Evolutionary conservation across 2,888 invertebrate genomes (phyloP), one percentile per base, ranked within the genome.

Genomic region (Drosophila setosimentum): DNA sequence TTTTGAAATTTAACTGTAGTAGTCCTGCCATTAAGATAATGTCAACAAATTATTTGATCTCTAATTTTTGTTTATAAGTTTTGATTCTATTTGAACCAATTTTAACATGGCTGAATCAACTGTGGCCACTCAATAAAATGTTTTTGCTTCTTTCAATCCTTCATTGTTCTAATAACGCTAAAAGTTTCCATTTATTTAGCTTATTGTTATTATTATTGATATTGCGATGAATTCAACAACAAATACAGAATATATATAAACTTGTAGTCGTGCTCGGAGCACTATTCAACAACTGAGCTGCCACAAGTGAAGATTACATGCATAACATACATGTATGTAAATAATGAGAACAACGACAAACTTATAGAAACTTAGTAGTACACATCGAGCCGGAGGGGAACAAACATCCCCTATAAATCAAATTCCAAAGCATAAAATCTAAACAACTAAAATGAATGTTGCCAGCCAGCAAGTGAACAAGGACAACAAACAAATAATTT

Each of bases 401-500:
- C 51, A 48, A 66, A 42, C 74, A 78, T 68, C 68, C 68, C 55
- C 72, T 71, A 82, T 85, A 82, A 87, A 87, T 85, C 87, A 82
- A 85, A 82, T 78, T 77, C 59, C 80, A 49, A 54, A 79, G 83
- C 82, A 87, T 78, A 85, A 82, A 84, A 87, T 84, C 84, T 87
- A 87, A 84, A 85, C 88, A 84, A 87, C 72, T 73, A 74, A 85
- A 87, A 87, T 84, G 85, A 84, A 84, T 84, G 86, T 85, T 82
- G 72, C 66, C 69, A 60, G 61, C 78, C 81, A 73, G 63, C 50
- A 53, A 83, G 61, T 59, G 71, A 67, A 66, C 54, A 68, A 62
- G 55, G 37, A 68, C 64, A 64, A 68, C 60, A 70, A 64, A 83
- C 79, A 88, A 83, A 85, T 89, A 88, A 86, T 87, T 89, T 67